These are phyloP conservation scores for Dicyrtomina minuta DNA, from an alignment of 2,888 invertebrate species.

Conservation along the genomic window DNA sequence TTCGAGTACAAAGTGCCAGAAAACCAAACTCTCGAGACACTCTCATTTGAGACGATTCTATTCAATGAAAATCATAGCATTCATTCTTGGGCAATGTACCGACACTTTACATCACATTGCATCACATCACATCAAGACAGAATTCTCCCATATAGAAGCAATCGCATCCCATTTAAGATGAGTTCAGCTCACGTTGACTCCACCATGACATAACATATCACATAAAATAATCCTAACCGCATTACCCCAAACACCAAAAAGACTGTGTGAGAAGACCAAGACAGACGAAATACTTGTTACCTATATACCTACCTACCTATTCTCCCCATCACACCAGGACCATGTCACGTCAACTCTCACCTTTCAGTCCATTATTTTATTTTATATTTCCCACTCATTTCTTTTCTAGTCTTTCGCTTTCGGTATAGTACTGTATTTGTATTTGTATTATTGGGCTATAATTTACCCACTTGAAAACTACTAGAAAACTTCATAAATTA, in stretches of 20 bases:
- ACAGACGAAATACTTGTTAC: too few relatives aligned
- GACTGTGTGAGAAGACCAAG: too few relatives aligned
- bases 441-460: too few relatives aligned
- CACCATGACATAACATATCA: slow-evolving; percentile 8
- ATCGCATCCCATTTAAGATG: too few relatives aligned
- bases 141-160: too few relatives aligned
- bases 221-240: slow-evolving; percentile 32
- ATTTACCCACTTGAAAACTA: too few relatives aligned
- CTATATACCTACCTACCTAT: too few relatives aligned
- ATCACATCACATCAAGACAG: too few relatives aligned
- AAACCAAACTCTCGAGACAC: neutral
- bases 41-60: slow-evolving; percentile 30
- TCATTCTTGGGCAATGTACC: slow-evolving; percentile 9
- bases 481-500: too few relatives aligned
- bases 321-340: slow-evolving; percentile 17
- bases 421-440: too few relatives aligned
- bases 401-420: neutral
- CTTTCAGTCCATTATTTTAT: slow-evolving; percentile 34
- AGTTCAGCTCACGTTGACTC: neutral
- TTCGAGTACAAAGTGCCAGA: neutral
- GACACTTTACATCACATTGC: too few relatives aligned
- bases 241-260: slow-evolving; percentile 32
- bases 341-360: slow-evolving; percentile 27
- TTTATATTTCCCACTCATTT: slow-evolving; percentile 19
- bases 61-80: slow-evolving; percentile 33